These are phyloP conservation scores for Mechanitis messenoides DNA, from an alignment of 2,888 invertebrate species.

Conservation along the genomic window DNA sequence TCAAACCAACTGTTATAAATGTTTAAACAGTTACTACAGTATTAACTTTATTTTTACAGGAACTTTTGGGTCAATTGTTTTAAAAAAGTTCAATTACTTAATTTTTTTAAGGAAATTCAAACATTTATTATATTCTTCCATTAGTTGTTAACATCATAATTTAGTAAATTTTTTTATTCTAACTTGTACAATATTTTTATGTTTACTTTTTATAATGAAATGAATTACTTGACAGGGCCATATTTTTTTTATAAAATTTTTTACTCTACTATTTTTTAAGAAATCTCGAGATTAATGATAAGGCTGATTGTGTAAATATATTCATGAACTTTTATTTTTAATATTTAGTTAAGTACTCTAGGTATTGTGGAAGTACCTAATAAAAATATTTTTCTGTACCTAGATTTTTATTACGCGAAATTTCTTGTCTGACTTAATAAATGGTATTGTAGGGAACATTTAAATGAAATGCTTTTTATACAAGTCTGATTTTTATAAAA, in stretches of 20 bases:
- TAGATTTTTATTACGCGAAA: background rate
- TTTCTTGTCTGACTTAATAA: too few species aligned
- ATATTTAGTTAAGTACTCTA: slow-evolving; percentile 20
- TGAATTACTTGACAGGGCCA: slow-evolving; percentile 5
- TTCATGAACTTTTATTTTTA: slow-evolving; percentile 38
- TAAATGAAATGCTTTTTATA: too few species aligned
- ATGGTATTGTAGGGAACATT: too few species aligned
- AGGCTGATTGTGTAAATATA: slow-evolving; percentile 70
- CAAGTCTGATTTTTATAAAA: too few species aligned
- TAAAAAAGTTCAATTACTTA: background rate
- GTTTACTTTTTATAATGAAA: background rate
- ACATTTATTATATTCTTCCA: background rate
- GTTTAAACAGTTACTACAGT: background rate
- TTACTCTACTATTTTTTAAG: slow-evolving; percentile 14
- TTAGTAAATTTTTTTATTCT: background rate
- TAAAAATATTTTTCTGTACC: slow-evolving; percentile 18
- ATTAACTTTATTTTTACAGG: background rate
- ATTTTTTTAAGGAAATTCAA: background rate
- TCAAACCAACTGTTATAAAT: slow-evolving; percentile 1
- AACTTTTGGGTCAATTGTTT: background rate
- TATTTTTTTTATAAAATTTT: slow-evolving; percentile 6
- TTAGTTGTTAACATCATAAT: background rate
- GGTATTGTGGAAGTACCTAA: slow-evolving; percentile 13
- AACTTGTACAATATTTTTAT: background rate
- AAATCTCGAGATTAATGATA: slow-evolving; percentile 37